phyloP scores from a whole-genome alignment of 2,888 invertebrate species.

The Orthosia incerta region DNA sequence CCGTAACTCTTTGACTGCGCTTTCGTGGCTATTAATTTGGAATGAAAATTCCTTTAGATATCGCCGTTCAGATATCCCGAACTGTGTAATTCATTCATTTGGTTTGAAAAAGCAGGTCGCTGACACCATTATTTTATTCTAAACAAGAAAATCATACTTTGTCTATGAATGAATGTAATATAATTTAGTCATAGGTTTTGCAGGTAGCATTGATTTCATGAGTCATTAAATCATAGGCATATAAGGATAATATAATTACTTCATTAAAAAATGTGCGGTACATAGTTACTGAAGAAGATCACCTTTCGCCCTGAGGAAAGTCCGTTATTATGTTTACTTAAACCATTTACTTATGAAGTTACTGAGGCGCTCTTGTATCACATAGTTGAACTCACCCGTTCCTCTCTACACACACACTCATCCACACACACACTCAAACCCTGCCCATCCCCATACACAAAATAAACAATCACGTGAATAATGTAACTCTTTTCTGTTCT shows the following conservation, averaged over 20 bases:
- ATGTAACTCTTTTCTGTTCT: too few species aligned
- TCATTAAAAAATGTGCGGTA: not conserved
- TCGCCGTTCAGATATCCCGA: not conserved
- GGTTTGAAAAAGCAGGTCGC: not conserved
- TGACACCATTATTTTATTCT: not conserved
- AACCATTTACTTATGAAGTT: too few species aligned
- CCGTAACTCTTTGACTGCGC: not conserved
- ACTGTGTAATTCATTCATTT: not conserved
- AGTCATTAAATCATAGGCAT: slow-evolving; percentile 16
- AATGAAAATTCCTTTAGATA: slow-evolving; percentile 17
- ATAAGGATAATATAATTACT: slow-evolving; percentile 33
- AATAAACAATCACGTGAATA: too few species aligned
- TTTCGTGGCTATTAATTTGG: slow-evolving; percentile 23
- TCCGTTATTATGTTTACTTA: too few species aligned
- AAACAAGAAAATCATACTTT: not conserved
- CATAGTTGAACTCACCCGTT: too few species aligned
- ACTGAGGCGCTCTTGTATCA: too few species aligned
- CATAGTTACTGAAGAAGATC: not conserved
- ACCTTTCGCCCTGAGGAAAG: not conserved
- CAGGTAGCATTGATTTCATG: slow-evolving; percentile 12
- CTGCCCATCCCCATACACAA: too few species aligned
- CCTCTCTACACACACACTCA: too few species aligned
- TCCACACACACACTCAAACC: too few species aligned
- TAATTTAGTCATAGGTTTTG: slow-evolving; percentile 7
- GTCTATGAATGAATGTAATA: not conserved